These are phyloP conservation scores for Aplodontia rufa DNA, from an alignment of 2,113 vertebrate genomes.

Conservation along the genomic window DNA sequence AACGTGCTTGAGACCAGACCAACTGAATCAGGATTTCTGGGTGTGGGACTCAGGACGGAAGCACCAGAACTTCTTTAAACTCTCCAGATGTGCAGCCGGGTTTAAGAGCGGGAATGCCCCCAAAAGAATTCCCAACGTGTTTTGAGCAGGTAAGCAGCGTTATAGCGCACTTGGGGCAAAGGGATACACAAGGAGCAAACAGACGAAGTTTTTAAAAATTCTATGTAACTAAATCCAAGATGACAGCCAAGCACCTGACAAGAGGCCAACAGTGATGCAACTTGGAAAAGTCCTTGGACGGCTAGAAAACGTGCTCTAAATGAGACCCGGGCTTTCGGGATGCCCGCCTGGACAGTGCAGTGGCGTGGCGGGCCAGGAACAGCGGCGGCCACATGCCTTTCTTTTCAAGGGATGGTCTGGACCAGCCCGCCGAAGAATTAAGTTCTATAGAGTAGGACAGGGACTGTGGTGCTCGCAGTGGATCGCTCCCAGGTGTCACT, in stretches of 20 bases:
- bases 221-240: background rate
- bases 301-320: background rate
- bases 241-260: slow-evolving; percentile 56
- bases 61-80: background rate
- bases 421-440: background rate
- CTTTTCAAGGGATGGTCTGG: background rate
- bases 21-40: background rate
- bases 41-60: background rate
- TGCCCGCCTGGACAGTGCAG: background rate
- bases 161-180: background rate
- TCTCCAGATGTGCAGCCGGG: background rate
- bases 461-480: background rate
- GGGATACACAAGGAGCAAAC: background rate
- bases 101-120: background rate
- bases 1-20: background rate
- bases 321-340: background rate
- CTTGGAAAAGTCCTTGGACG: slow-evolving; percentile 55
- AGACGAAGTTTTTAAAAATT: background rate
- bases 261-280: slow-evolving; percentile 55
- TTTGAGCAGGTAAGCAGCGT: background rate
- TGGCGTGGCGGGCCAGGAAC: background rate
- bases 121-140: background rate
- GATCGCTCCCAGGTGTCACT: slow-evolving; percentile 46
- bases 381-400: background rate
- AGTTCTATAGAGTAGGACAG: background rate